Percentiles rank a stretch among this genome's conserved stretches.
Evolutionary conservation across 2,797 vertebrate genomes (phyloP).

Genomic region (Heliangelus exortis): DNA sequence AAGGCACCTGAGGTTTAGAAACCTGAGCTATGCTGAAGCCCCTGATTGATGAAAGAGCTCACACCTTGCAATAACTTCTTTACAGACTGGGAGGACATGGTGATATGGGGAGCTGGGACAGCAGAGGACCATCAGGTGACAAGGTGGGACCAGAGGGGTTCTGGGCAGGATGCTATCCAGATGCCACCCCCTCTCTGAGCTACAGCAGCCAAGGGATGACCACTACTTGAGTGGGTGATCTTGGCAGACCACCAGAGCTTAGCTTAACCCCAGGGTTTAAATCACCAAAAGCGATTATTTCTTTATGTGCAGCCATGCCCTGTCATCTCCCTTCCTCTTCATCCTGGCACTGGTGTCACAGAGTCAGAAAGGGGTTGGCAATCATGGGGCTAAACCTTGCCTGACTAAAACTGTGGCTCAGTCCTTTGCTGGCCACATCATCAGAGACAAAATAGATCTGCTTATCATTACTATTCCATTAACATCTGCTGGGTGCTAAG

Average conservation of each 20-base stretch:
- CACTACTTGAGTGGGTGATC: background rate
- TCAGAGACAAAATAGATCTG: background rate
- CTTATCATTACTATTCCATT: background rate
- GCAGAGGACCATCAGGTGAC: background rate
- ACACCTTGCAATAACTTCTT: background rate
- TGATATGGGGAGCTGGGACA: accelerated
- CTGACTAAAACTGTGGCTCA: slow-evolving; percentile 39
- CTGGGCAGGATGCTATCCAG: background rate
- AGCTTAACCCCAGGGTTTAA: background rate
- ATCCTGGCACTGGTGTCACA: background rate
- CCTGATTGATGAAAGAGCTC: background rate
- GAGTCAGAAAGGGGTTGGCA: background rate
- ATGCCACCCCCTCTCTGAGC: background rate
- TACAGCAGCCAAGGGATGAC: background rate
- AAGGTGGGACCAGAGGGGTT: background rate
- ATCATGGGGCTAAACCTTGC: background rate
- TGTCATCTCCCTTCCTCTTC: background rate
- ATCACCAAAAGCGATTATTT: background rate
- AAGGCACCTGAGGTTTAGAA: background rate
- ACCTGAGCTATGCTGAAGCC: accelerated
- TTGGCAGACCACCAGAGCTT: background rate
- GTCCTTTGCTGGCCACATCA: background rate
- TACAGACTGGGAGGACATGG: background rate
- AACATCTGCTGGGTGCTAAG: background rate
- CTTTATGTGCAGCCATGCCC: background rate